Conservation (phyloP, 2,888 invertebrate genomes). For the Euphydryas editha region DNA sequence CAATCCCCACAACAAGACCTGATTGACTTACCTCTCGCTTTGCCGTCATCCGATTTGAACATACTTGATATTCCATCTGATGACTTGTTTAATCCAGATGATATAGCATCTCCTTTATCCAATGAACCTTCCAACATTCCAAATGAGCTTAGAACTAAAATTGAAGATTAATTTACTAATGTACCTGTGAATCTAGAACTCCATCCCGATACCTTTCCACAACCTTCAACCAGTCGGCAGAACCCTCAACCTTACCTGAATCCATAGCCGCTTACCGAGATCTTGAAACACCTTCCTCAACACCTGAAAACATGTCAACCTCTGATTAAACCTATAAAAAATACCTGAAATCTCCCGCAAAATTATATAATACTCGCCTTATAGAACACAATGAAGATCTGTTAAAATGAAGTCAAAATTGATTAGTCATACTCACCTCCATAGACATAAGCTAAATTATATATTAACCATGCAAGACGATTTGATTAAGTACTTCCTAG, state of each 20-base stretch:
- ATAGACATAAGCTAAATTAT: constrained; percentile 28
- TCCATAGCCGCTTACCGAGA: too few relatives aligned
- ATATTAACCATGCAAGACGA: constrained; percentile 41
- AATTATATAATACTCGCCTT: background rate
- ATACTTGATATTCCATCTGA: background rate
- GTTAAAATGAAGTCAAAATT: background rate
- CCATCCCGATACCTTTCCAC: too few relatives aligned
- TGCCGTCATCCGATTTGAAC: background rate
- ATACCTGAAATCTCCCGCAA: background rate
- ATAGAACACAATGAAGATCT: background rate
- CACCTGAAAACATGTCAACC: too few relatives aligned
- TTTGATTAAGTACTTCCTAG: constrained; percentile 41
- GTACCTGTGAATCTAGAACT: too few relatives aligned
- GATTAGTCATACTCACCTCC: background rate
- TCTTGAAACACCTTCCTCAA: too few relatives aligned
- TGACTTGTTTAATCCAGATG: background rate
- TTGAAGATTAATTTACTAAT: too few relatives aligned
- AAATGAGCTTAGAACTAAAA: background rate
- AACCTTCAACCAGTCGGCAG: too few relatives aligned
- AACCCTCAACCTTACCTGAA: too few relatives aligned
- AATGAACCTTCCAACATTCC: background rate
- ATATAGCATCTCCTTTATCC: background rate
- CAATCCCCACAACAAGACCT: background rate
- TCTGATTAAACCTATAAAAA: background rate
- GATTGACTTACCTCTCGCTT: background rate